These are phyloP conservation scores for Cephus cinctus DNA, from an alignment of 1,140 invertebrate species.

Conservation along the genomic window DNA sequence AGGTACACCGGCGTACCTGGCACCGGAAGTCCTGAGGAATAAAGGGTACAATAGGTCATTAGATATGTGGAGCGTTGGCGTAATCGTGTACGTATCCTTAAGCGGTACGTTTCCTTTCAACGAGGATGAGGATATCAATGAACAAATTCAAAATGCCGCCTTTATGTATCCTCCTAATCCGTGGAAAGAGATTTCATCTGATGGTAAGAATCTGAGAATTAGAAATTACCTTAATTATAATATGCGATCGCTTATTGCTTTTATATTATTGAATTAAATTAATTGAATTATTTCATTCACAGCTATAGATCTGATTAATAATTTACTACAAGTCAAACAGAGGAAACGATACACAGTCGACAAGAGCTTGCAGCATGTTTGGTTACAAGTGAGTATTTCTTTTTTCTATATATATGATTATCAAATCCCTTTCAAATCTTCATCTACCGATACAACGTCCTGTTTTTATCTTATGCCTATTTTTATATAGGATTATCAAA, in stretches of 20 bases:
- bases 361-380: constrained; percentile 91
- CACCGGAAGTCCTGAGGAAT: constrained; percentile 96
- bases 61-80: constrained; percentile 99
- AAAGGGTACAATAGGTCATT: constrained; percentile 98
- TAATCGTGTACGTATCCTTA: constrained; percentile 95
- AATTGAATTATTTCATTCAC: constrained; percentile 13
- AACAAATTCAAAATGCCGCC: constrained; percentile 99
- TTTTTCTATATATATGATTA: neutral
- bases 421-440: too few relatives aligned
- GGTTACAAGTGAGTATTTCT: constrained; percentile 76
- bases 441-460: too few relatives aligned
- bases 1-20: constrained; percentile 96
- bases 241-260: too few relatives aligned
- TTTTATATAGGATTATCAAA: constrained; percentile 81
- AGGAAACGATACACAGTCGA: constrained; percentile 95
- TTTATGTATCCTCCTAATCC: constrained; percentile 99
- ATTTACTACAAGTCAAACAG: constrained; percentile 97
- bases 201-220: constrained; percentile 79
- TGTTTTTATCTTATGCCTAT: constrained; percentile 17
- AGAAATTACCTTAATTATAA: too few relatives aligned
- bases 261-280: neutral
- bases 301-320: constrained; percentile 98
- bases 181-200: constrained; percentile 97
- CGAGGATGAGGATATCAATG: constrained; percentile 99
- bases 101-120: constrained; percentile 99